phyloP scores from a whole-genome alignment of 1,140 invertebrate species.

The Lordiphosa clarofinis region DNA sequence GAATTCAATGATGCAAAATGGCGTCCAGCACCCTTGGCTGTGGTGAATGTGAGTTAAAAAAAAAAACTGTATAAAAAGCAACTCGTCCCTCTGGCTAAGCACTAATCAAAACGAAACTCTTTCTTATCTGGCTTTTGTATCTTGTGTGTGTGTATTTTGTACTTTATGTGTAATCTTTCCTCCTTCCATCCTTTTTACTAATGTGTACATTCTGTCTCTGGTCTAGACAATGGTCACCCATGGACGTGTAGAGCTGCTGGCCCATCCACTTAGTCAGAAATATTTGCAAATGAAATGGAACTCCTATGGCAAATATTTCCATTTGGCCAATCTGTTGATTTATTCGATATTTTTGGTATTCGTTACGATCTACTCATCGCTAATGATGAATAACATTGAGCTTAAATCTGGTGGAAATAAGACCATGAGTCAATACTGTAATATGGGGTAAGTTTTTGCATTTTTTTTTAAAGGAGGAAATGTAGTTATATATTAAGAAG shows the following conservation, averaged over 20 bases:
- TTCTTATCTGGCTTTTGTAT: conserved; percentile 32
- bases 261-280: conserved; percentile 90
- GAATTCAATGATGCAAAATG: conserved; percentile 82
- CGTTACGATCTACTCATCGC: conserved; percentile 86
- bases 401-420: conserved; percentile 32
- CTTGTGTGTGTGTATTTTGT: conserved; percentile 9
- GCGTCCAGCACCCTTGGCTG: conserved; percentile 82
- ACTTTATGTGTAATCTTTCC: too few species aligned
- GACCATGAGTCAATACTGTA: conserved; percentile 50
- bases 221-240: conserved; percentile 89
- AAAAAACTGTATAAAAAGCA: too few species aligned
- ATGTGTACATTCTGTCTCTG: conserved; percentile 9
- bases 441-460: too few species aligned
- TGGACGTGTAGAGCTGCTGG: conserved; percentile 88
- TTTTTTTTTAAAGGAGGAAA: too few species aligned
- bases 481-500: too few species aligned
- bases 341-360: conserved; percentile 88
- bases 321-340: conserved; percentile 87
- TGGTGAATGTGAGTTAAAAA: conserved; percentile 84
- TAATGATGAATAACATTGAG: conserved; percentile 82
- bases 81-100: too few species aligned
- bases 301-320: conserved; percentile 92
- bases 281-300: conserved; percentile 94
- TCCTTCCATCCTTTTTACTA: conserved; percentile 16
- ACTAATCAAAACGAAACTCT: too few species aligned